Percentiles rank a stretch among this genome's conserved stretches.
Evolutionary conservation across 2,888 invertebrate species (phyloP).

Genomic region (Andrena flavipes): DNA sequence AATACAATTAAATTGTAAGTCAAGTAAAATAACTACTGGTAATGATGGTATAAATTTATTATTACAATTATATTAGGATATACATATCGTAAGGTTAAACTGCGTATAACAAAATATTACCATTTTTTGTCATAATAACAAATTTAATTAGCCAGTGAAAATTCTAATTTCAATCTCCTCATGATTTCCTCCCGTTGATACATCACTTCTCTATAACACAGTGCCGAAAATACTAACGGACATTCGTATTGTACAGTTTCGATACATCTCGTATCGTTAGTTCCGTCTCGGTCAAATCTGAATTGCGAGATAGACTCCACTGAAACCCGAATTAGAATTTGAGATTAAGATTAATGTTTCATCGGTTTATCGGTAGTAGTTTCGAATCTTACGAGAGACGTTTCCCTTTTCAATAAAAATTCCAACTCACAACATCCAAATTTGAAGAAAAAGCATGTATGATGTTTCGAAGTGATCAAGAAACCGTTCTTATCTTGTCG

Average conservation of each 20-base stretch:
- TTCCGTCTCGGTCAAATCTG: constrained; percentile 85
- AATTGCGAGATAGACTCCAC: constrained; percentile 88
- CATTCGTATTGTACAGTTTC: constrained; percentile 89
- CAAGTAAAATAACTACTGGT: too few relatives aligned
- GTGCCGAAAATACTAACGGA: constrained; percentile 86
- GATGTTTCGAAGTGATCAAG: constrained; percentile 87
- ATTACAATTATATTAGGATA: too few relatives aligned
- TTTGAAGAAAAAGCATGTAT: constrained; percentile 86
- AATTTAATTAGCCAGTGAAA: constrained; percentile 51
- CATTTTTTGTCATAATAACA: too few relatives aligned
- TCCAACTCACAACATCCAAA: constrained; percentile 87
- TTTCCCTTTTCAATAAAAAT: not conserved
- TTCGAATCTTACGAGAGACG: not conserved
- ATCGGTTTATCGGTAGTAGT: too few relatives aligned
- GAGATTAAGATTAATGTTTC: constrained; percentile 36
- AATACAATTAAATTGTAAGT: too few relatives aligned
- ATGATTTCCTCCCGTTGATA: constrained; percentile 84
- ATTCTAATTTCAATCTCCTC: constrained; percentile 77
- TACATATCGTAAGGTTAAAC: too few relatives aligned
- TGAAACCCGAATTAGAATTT: constrained; percentile 81
- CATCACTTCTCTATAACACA: constrained; percentile 87
- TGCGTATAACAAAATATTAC: too few relatives aligned
- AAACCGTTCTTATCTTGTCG: constrained; percentile 85
- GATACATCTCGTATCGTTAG: constrained; percentile 85
- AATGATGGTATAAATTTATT: too few relatives aligned